phyloP scores from a whole-genome alignment of 2,888 invertebrate species.

The Ethmia dodecea region DNA sequence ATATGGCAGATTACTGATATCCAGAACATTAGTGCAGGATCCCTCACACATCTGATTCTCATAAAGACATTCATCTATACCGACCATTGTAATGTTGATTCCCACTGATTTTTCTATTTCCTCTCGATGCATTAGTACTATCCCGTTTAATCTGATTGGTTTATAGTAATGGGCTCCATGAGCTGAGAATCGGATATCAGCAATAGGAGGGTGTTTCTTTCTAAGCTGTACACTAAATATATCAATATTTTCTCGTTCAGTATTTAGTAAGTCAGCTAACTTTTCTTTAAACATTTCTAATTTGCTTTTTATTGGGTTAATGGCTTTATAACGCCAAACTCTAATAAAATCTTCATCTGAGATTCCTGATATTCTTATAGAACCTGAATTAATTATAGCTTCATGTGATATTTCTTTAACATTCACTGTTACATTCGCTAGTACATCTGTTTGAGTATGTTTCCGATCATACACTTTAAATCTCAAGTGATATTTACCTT shows the following conservation, averaged over 20 bases:
- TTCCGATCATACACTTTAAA: conserved; percentile 96
- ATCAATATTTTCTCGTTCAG: conserved; percentile 93
- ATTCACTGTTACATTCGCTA: conserved; percentile 96
- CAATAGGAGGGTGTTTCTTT: conserved; percentile 90
- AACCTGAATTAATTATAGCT: conserved; percentile 96
- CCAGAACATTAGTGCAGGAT: conserved; percentile 95
- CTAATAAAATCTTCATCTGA: conserved; percentile 97
- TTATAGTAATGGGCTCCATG: conserved; percentile 98
- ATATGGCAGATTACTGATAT: conserved; percentile 92
- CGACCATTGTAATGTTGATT: conserved; percentile 97
- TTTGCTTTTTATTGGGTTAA: conserved; percentile 90
- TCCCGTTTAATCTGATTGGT: conserved; percentile 94
- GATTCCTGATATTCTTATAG: conserved; percentile 93
- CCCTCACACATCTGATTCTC: conserved; percentile 97
- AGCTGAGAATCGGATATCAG: conserved; percentile 95
- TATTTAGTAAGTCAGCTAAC: conserved; percentile 89
- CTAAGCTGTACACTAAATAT: conserved; percentile 96
- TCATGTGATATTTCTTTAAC: conserved; percentile 97
- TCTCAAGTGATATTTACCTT: conserved; percentile 88
- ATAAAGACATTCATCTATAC: conserved; percentile 96
- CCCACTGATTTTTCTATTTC: conserved; percentile 97
- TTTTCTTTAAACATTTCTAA: conserved; percentile 93
- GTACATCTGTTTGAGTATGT: conserved; percentile 96
- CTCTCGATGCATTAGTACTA: conserved; percentile 94
- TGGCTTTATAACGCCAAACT: conserved; percentile 94